Evolutionary conservation across 2,113 vertebrate genomes (phyloP).

Genomic region (Trematocara macrostoma): DNA sequence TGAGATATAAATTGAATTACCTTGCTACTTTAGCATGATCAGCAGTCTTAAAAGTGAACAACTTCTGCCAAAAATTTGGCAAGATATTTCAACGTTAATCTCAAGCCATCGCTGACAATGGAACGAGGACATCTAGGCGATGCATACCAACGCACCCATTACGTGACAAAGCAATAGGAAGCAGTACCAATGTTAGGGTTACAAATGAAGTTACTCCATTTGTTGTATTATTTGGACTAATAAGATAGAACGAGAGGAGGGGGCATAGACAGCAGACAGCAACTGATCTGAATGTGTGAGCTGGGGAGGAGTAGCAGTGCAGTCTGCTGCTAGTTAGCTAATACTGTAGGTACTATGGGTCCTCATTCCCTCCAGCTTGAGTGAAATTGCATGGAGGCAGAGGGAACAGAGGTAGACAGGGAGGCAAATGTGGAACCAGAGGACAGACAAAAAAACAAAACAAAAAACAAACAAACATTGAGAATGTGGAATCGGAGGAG

Average conservation of each 20-base stretch:
- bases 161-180: not conserved
- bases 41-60: not conserved
- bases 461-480: not conserved
- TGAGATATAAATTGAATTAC: not conserved
- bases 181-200: not conserved
- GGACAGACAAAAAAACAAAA: not conserved
- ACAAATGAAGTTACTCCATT: not conserved
- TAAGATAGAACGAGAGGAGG: not conserved
- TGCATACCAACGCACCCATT: not conserved
- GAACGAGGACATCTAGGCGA: not conserved
- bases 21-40: not conserved
- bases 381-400: not conserved
- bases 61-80: not conserved
- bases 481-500: not conserved
- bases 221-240: slow-evolving; percentile 14
- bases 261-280: not conserved
- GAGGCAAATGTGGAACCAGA: not conserved
- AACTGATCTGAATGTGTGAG: not conserved
- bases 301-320: not conserved
- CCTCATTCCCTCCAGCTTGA: not conserved
- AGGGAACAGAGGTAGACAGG: not conserved
- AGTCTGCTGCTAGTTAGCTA: not conserved
- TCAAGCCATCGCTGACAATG: not conserved
- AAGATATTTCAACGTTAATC: slow-evolving; percentile 11
- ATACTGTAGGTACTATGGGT: not conserved